Evolutionary conservation across 2,797 vertebrate genomes (phyloP).

Genomic region (Vespertilio murinus): DNA sequence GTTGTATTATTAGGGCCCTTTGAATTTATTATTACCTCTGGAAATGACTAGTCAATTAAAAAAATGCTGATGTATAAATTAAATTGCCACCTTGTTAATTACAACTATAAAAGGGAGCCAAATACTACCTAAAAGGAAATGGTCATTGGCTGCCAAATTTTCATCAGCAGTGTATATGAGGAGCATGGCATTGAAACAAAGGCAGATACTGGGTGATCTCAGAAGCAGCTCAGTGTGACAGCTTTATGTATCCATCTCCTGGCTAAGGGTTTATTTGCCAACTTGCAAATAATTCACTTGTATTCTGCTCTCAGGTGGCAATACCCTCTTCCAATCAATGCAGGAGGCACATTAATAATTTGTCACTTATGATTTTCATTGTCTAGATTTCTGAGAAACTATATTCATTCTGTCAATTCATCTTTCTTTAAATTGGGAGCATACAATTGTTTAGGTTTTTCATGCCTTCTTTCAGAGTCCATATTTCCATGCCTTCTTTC

Average conservation of each 20-base stretch:
- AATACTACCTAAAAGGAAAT: background rate
- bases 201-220: background rate
- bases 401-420: background rate
- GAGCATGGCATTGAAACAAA: background rate
- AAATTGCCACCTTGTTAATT: slow-evolving; percentile 13
- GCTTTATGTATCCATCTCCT: background rate
- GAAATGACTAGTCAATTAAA: background rate
- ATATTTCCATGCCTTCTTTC: background rate
- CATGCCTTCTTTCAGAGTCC: background rate
- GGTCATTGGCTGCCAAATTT: background rate
- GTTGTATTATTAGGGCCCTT: background rate
- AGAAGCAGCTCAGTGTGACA: background rate
- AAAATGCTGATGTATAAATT: slow-evolving; percentile 10
- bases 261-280: background rate
- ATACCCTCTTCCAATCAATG: background rate
- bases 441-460: background rate
- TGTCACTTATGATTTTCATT: background rate
- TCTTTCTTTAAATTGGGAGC: slow-evolving; percentile 6
- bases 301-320: background rate
- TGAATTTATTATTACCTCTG: background rate
- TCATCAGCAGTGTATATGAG: background rate
- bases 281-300: background rate
- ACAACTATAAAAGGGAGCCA: background rate
- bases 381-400: background rate
- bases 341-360: background rate